Conservation (phyloP, 2,797 vertebrate genomes). For the Poecilia velifera region DNA sequence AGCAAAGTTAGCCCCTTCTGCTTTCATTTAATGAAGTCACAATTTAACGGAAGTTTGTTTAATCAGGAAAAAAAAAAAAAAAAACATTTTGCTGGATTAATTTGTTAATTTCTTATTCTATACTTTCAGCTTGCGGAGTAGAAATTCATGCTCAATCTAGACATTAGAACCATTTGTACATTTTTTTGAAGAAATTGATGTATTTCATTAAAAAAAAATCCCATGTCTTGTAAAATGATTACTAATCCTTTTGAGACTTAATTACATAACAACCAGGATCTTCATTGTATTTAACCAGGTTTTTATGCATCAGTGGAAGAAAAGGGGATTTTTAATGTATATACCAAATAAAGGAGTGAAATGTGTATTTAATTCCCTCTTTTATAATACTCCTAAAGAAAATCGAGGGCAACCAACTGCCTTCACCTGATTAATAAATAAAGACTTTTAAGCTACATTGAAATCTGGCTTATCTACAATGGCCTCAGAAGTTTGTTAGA, state of each 20-base stretch:
- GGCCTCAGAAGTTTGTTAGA: no score
- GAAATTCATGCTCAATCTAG: slow-evolving; percentile 8
- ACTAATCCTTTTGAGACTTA: not conserved
- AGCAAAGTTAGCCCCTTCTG: slow-evolving; percentile 60
- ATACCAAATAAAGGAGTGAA: not conserved
- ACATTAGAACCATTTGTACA: not conserved
- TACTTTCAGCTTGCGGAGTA: slow-evolving; percentile 38
- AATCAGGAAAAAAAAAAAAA: not conserved
- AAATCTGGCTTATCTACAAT: no score
- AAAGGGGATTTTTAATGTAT: not conserved
- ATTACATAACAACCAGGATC: not conserved
- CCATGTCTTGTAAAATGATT: not conserved
- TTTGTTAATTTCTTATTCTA: slow-evolving; percentile 36
- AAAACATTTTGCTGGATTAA: slow-evolving; percentile 26
- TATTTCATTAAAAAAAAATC: not conserved
- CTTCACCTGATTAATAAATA: no score
- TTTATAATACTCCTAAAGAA: no score
- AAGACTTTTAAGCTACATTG: no score
- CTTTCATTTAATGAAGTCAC: slow-evolving; percentile 37
- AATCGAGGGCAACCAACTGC: no score
- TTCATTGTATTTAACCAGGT: not conserved
- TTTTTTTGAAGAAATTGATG: not conserved
- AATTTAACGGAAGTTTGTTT: slow-evolving; percentile 15
- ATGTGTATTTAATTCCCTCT: no score
- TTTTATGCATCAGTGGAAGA: not conserved